Conservation (phyloP, 1,140 invertebrate genomes). For the Camponotus pennsylvanicus region DNA sequence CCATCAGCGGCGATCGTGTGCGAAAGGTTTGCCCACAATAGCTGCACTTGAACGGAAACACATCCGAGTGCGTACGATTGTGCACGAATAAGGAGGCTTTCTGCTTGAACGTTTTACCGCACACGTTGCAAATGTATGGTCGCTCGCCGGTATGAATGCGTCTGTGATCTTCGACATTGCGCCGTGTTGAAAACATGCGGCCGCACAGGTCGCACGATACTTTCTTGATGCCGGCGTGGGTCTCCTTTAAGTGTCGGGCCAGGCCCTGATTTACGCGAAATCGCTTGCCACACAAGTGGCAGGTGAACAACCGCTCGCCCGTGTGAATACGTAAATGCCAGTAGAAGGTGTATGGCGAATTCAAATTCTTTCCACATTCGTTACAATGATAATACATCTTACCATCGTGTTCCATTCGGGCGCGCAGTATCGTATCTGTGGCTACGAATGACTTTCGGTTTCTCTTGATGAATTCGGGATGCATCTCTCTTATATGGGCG, state of each 20-base stretch:
- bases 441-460: conserved; percentile 76
- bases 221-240: conserved; percentile 88
- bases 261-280: conserved; percentile 89
- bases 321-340: conserved; percentile 90
- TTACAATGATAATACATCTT: conserved; percentile 87
- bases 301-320: conserved; percentile 91
- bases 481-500: conserved; percentile 75
- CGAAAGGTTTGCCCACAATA: conserved; percentile 89
- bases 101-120: conserved; percentile 87
- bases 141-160: conserved; percentile 89
- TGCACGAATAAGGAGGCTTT: conserved; percentile 87
- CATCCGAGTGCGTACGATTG: conserved; percentile 86
- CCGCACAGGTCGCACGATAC: conserved; percentile 87
- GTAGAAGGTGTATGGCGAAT: conserved; percentile 88
- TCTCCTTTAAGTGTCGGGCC: conserved; percentile 88
- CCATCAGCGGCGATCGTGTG: conserved; percentile 86
- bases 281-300: conserved; percentile 91
- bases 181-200: conserved; percentile 86
- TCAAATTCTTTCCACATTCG: conserved; percentile 88
- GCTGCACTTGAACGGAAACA: conserved; percentile 87
- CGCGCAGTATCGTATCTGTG: conserved; percentile 81
- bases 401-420: conserved; percentile 84
- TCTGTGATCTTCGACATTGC: conserved; percentile 86
- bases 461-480: conserved; percentile 70
- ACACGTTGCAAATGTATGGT: conserved; percentile 88